phyloP scores from a whole-genome alignment of 2,113 vertebrate species.

The Rhea pennata region DNA sequence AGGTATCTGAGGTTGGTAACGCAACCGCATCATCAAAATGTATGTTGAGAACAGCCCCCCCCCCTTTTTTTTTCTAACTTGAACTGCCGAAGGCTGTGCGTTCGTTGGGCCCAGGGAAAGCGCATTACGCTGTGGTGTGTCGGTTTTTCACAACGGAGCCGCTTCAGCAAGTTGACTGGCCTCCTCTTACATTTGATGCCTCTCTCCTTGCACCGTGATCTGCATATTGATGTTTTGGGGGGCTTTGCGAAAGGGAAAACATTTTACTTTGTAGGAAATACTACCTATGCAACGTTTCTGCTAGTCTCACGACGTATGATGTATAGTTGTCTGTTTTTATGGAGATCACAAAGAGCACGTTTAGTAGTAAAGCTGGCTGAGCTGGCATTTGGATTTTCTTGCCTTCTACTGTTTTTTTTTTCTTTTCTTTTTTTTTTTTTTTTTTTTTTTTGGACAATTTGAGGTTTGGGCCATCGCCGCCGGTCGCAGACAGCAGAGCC shows the following conservation, averaged over 20 bases:
- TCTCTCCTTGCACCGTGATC: not conserved
- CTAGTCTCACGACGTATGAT: not conserved
- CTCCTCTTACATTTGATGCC: not conserved
- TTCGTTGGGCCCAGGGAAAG: not conserved
- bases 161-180: not conserved
- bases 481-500: not conserved
- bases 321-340: not conserved
- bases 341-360: not conserved
- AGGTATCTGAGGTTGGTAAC: not conserved
- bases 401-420: not conserved
- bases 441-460: not conserved
- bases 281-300: not conserved
- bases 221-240: not conserved
- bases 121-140: rapidly evolving
- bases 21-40: not conserved
- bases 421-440: not conserved
- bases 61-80: not conserved
- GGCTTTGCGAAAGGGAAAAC: not conserved
- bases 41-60: not conserved
- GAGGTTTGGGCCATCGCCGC: not conserved
- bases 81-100: not conserved
- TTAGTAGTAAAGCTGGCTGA: not conserved
- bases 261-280: not conserved
- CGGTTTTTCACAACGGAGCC: not conserved
- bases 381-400: not conserved